Conservation (phyloP, 2,888 invertebrate species). For the Stenichneumon culpator region DNA sequence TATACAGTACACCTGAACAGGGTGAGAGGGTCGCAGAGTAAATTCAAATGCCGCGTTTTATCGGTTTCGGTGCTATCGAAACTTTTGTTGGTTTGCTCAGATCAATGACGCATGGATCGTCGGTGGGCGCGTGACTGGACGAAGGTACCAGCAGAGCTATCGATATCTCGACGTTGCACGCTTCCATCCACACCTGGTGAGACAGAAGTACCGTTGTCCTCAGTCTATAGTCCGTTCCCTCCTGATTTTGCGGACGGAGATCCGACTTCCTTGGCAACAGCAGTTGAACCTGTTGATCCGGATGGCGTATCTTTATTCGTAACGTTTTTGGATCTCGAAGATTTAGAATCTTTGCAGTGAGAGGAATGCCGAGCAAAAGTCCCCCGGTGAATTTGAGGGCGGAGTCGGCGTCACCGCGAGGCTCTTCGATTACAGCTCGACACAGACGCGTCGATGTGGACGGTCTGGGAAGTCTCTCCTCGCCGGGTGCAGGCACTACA, state of each 20-base stretch:
- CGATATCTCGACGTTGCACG: conserved; percentile 94
- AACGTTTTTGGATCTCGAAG: conserved; percentile 91
- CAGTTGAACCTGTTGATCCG: conserved; percentile 95
- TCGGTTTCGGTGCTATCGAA: conserved; percentile 94
- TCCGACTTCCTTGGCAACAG: conserved; percentile 93
- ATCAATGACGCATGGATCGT: conserved; percentile 89
- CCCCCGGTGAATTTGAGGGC: conserved; percentile 97
- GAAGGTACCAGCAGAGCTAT: conserved; percentile 92
- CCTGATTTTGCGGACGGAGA: conserved; percentile 88
- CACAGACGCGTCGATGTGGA: conserved; percentile 90
- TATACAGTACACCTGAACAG: conserved; percentile 5
- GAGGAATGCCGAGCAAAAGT: conserved; percentile 93
- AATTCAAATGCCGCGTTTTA: conserved; percentile 91
- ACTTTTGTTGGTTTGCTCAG: conserved; percentile 95
- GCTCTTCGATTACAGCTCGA: conserved; percentile 93
- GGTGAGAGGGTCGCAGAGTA: neutral
- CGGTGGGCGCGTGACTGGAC: conserved; percentile 85
- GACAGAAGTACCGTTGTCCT: conserved; percentile 95
- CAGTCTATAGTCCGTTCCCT: conserved; percentile 89
- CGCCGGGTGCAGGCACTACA: conserved; percentile 87
- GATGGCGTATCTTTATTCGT: conserved; percentile 95
- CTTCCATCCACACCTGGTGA: conserved; percentile 97
- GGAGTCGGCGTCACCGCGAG: conserved; percentile 92
- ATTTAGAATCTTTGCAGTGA: conserved; percentile 95
- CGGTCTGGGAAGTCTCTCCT: conserved; percentile 81